Conservation (phyloP, 53 echinoderm and acorn worm genomes). For the Antedon mediterranea region DNA sequence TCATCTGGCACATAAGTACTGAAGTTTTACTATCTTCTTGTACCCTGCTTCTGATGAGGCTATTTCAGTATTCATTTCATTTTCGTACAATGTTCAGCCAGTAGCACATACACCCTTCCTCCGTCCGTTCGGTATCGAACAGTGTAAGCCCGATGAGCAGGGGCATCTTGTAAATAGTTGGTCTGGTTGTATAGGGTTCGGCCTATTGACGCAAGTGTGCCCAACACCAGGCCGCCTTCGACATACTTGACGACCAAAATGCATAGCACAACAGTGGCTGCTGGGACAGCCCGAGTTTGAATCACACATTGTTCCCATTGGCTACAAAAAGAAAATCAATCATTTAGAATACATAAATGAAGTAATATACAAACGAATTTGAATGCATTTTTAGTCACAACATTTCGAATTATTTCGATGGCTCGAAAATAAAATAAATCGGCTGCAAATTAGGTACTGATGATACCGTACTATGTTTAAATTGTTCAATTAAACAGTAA, state of each 20-base stretch:
- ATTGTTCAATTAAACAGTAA: too few relatives aligned
- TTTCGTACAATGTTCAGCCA: background rate
- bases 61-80: too few relatives aligned
- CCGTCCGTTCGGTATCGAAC: conserved; percentile 13
- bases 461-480: too few relatives aligned
- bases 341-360: too few relatives aligned
- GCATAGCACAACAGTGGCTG: conserved; percentile 25
- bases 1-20: too few relatives aligned
- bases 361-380: background rate
- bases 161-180: conserved; percentile 29
- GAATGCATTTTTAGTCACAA: too few relatives aligned
- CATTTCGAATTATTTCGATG: too few relatives aligned
- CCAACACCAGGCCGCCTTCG: conserved; percentile 17
- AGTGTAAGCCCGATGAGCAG: conserved; percentile 19
- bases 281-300: conserved; percentile 13
- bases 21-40: too few relatives aligned
- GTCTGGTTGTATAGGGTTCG: conserved; percentile 4
- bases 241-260: conserved; percentile 19
- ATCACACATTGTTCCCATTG: conserved; percentile 22
- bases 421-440: too few relatives aligned
- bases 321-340: conserved; percentile 15
- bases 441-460: too few relatives aligned
- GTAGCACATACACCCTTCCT: conserved; percentile 17
- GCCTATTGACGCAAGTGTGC: conserved; percentile 9
- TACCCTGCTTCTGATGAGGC: too few relatives aligned